Base-by-base conservation (phyloP, 2,113 vertebrate species). In the Macroglossus sobrinus region DNA sequence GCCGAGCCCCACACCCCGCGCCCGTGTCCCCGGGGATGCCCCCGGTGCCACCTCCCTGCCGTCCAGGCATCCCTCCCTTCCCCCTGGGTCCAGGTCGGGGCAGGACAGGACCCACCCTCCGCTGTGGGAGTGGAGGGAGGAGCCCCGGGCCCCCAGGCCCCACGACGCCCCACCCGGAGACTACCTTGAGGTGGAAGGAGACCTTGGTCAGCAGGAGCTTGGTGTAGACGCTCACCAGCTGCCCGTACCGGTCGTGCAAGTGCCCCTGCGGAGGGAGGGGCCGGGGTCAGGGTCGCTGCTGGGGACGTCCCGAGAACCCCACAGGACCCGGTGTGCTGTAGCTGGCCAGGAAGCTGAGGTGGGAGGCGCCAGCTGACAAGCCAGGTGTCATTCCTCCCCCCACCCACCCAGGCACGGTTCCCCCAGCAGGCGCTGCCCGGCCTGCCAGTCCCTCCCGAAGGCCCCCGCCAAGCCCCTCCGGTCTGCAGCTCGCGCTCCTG, bases 131-230 rank as follows among this genome's bases (percentile, higher is more conserved):
- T 21, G 8, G n/a, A 12, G 24, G 30, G 59, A 47, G 24, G 26
- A 79, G 35, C 30, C 89, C 40, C 3, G 1, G 15, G 3, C 16
- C 55, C 75, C 84, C 14, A 40, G 2, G 50, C 33, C 74, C 63
- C 47, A 9, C 2, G 4, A 19, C 16, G 11, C 24, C 3, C 28
- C 47, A 50, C 50, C 0, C 66, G 38, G 19, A 16, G 43, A 40
- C 96, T 98, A 99, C 99, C 99, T 99, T 99, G 11, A 95, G 69
- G 33, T 99, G 99, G 97, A 99, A 99, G 97, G 99, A 99, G 98
- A 99, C 98, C 97, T 99, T 99, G 97, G 98, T 99, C 95, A 99
- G 99, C 69, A 99, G 97, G 53, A 99, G 98, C 88, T 98, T 99
- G 21, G 98, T 98, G 78, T 99, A 99, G 45, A 99, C 93, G 59